A percentile compares a stretch with the other conserved stretches of the same genome.
These are phyloP conservation scores for Thecocarcelia acutangulata DNA, from an alignment of 2,888 invertebrate genomes.

Conservation along the genomic window DNA sequence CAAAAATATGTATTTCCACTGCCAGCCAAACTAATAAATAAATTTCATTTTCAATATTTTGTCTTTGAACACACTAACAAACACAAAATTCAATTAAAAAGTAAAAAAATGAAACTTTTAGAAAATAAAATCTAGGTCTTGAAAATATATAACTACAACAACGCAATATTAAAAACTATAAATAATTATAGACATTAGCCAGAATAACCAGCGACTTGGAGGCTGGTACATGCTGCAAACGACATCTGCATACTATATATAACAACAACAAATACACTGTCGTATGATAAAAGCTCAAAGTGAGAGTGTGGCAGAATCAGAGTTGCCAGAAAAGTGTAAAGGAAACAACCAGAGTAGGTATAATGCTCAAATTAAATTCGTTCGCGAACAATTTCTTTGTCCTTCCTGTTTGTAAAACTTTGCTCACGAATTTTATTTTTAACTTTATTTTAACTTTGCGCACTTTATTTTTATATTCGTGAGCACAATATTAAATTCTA, in stretches of 20 bases:
- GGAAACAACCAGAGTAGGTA: too few species aligned
- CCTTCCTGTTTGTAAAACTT: too few species aligned
- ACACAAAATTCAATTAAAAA: conserved; percentile 14
- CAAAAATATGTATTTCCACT: conserved; percentile 8
- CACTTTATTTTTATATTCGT: too few species aligned
- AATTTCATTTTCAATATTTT: conserved; percentile 50
- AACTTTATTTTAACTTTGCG: too few species aligned
- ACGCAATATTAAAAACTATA: conserved; percentile 35
- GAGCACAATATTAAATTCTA: too few species aligned
- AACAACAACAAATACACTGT: conserved; percentile 2
- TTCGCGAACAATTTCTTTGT: too few species aligned
- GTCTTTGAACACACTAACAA: not conserved
- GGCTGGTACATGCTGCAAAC: not conserved
- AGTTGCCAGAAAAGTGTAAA: not conserved
- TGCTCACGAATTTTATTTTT: too few species aligned
- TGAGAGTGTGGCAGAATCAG: conserved; percentile 25
- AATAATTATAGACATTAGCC: conserved; percentile 45
- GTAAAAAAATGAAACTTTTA: conserved; percentile 29
- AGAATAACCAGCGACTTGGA: conserved; percentile 18
- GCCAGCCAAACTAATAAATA: conserved; percentile 43
- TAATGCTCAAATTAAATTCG: too few species aligned
- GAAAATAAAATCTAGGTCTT: conserved; percentile 46
- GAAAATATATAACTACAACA: conserved; percentile 12
- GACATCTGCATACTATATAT: too few species aligned
- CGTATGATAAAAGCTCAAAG: conserved; percentile 11